Evolutionary conservation across 2,797 vertebrate genomes (phyloP), one percentile per base, ranked within the genome.

Genomic region (Sphenodon punctatus): DNA sequence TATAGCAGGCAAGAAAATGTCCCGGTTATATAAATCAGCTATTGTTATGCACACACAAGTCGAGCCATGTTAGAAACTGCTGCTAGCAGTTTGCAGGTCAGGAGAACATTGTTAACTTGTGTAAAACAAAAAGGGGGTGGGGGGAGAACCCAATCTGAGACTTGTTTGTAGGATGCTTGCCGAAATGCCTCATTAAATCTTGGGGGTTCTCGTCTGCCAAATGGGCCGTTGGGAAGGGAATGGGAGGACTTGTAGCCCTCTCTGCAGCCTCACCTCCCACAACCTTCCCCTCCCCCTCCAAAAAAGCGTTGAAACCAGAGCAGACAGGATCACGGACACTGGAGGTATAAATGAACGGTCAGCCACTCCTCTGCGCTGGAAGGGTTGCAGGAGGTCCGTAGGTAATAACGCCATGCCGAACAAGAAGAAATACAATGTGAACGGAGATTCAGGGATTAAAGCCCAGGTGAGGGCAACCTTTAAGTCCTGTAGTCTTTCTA

Each of bases 401-500:
- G 75, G 49, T 32, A 66, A 49, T 55, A 66, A 79, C 56, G 9
- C 64, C 68, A 95, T 96, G 96, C 93, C 90, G 63, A 93, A 90
- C 92, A 97, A 95, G 94, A 97, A 96, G 95, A 97, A 96, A 48
- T 92, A 95, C 87, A 93, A 89, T 69, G 91, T 96, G 60, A 94
- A 88, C 75, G 90, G 94, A 5, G 94, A 94, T 23, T 65, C 89
- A 27, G 94, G 94, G 74, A 78, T 93, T 65, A 96, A 94, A 88
- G 95, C 91, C 93, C 95, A 97, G 97, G 96, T 97, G 96, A 97
- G 96, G 68, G 87, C 86, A 48, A 61, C 3, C 67, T 61, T 64
- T n/a, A 10, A 20, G 56, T 5, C 3, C 56, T 23, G 0, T 1
- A 9, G 8, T 4, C n/a, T 32, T 73, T 15, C 41, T 8, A 0